Percentiles rank a stretch among this genome's conserved stretches.
phyloP scores from a whole-genome alignment of 2,797 vertebrate genomes.

The Chiloscyllium punctatum region DNA sequence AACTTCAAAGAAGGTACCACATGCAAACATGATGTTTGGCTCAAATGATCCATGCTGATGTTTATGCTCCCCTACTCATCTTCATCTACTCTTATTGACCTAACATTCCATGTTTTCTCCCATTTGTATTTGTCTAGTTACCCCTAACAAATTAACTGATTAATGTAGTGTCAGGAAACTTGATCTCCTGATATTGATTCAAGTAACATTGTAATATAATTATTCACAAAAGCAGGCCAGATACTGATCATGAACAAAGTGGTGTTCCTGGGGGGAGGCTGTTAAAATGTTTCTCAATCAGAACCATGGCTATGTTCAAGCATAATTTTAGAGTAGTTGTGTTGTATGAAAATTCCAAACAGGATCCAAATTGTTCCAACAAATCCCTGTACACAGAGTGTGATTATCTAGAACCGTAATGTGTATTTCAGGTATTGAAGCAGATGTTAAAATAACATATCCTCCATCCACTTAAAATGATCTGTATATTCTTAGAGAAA shows the following conservation, averaged over 20 bases:
- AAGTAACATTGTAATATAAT: not conserved
- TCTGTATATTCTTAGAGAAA: not conserved
- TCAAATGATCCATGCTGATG: not conserved
- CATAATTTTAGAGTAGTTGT: not conserved
- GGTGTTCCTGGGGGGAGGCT: not conserved
- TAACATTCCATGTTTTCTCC: not conserved
- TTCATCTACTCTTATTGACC: not conserved
- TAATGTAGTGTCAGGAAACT: not conserved
- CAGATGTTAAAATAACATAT: constrained; percentile 22
- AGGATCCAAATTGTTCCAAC: not conserved
- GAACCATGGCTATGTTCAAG: not conserved
- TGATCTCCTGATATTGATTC: not conserved
- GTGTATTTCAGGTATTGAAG: constrained; percentile 8
- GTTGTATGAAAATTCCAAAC: not conserved
- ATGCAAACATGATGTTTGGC: not conserved
- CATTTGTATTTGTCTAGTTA: not conserved
- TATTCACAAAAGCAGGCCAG: not conserved
- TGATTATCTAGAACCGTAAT: not conserved
- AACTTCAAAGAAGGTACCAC: not conserved
- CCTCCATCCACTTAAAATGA: not conserved
- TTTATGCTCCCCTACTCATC: too few relatives aligned
- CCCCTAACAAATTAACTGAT: not conserved
- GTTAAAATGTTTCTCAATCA: not conserved
- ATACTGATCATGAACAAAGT: not conserved
- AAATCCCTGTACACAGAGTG: not conserved